phyloP scores from a whole-genome alignment of 2,888 invertebrate species.

The Oscheius sp. region DNA sequence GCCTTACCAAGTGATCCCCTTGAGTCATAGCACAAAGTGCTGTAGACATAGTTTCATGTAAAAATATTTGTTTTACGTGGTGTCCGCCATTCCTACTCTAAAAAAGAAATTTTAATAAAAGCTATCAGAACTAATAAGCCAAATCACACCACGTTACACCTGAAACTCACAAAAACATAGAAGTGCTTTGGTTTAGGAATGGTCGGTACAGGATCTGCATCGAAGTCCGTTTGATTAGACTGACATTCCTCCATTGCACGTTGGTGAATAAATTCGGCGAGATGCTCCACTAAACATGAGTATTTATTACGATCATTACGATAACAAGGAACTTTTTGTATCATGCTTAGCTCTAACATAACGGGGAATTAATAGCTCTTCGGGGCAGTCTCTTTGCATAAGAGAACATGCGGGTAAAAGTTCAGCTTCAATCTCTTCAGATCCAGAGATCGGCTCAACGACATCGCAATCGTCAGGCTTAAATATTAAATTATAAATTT shows the following conservation, averaged over 20 bases:
- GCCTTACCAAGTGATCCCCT: constrained; percentile 26
- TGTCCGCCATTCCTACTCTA: constrained; percentile 28
- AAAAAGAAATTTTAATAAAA: neutral
- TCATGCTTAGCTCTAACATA: constrained; percentile 27
- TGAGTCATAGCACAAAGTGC: constrained; percentile 32
- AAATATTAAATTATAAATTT: neutral
- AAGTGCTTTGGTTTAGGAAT: constrained; percentile 35
- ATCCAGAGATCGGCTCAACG: constrained; percentile 4
- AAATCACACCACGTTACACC: neutral
- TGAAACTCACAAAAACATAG: constrained; percentile 40
- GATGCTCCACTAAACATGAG: constrained; percentile 39
- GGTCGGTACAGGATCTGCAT: constrained; percentile 33
- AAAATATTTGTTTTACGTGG: constrained; percentile 29
- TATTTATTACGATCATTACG: neutral
- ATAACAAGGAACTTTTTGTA: constrained; percentile 23
- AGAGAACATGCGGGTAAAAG: constrained; percentile 46
- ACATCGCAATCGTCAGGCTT: constrained; percentile 27
- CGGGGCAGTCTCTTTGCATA: constrained; percentile 26
- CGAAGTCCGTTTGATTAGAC: constrained; percentile 14
- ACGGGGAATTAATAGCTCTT: constrained; percentile 22
- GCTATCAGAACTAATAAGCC: too few species aligned
- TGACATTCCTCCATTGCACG: constrained; percentile 34
- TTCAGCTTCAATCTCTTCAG: constrained; percentile 50
- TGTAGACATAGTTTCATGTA: constrained; percentile 26
- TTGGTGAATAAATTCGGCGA: constrained; percentile 32